phyloP scores from a whole-genome alignment of 2,797 vertebrate species.

The Nyctibius grandis region DNA sequence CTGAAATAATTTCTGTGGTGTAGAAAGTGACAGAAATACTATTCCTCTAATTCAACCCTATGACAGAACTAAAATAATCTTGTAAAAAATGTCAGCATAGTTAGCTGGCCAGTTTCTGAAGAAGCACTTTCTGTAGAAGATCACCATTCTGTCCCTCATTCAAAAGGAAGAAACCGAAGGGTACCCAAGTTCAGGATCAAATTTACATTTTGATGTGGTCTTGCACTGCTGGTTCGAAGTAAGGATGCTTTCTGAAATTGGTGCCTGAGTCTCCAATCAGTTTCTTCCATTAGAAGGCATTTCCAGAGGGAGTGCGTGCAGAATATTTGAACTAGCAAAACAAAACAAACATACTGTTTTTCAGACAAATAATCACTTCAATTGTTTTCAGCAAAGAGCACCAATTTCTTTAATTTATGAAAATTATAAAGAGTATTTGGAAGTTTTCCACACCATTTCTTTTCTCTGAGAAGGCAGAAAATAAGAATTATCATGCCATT shows the following conservation, averaged over 20 bases:
- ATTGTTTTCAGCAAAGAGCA: not conserved
- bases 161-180: conserved; percentile 1
- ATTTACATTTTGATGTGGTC: conserved; percentile 44
- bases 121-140: not conserved
- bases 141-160: not conserved
- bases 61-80: not conserved
- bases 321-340: not conserved
- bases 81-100: not conserved
- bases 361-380: not conserved
- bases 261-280: not conserved
- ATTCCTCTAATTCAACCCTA: not conserved
- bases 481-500: not conserved
- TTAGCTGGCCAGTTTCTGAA: not conserved
- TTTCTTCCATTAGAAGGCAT: not conserved
- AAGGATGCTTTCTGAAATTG: conserved; percentile 30
- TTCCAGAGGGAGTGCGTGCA: not conserved
- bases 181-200: not conserved
- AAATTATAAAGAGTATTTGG: not conserved
- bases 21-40: not conserved
- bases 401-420: not conserved
- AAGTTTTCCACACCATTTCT: not conserved
- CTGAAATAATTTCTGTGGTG: not conserved
- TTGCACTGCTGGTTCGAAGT: not conserved
- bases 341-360: not conserved
- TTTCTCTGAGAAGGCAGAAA: not conserved